A percentile compares a stretch with the other conserved stretches of the same genome.
Conservation (phyloP, 1,140 invertebrate genomes). For the Drosophila pectinifera region DNA sequence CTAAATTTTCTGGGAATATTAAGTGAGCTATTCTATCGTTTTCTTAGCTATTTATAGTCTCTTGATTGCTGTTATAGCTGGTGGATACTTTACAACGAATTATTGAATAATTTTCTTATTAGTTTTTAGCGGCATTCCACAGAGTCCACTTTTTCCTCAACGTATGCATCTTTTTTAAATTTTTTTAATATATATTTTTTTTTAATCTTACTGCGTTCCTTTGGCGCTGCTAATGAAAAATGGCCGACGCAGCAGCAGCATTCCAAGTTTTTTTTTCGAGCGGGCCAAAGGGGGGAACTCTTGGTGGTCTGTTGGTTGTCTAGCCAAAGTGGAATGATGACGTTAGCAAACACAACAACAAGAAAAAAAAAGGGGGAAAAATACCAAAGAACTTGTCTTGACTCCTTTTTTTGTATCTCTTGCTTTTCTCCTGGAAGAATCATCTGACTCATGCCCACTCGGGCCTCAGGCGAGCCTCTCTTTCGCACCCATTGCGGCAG, state of each 20-base stretch:
- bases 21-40: neutral
- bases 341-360: slow-evolving; percentile 32
- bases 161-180: slow-evolving; percentile 6
- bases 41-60: too few species aligned
- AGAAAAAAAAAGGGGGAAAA: neutral
- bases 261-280: slow-evolving; percentile 33
- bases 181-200: slow-evolving; percentile 2
- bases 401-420: slow-evolving; percentile 8
- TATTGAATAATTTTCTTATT: neutral
- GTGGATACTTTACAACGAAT: too few species aligned
- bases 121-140: slow-evolving; percentile 20
- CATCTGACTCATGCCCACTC: slow-evolving; percentile 44
- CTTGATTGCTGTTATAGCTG: neutral
- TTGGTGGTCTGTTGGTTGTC: slow-evolving; percentile 63
- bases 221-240: slow-evolving; percentile 41
- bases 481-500: slow-evolving; percentile 12
- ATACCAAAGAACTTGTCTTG: slow-evolving; percentile 28
- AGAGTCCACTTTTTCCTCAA: slow-evolving; percentile 2
- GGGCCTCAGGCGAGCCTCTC: slow-evolving; percentile 4
- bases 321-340: slow-evolving; percentile 59
- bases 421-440: slow-evolving; percentile 22
- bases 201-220: slow-evolving; percentile 25
- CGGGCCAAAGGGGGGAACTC: slow-evolving; percentile 22
- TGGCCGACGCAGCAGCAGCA: slow-evolving; percentile 37
- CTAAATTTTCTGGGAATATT: neutral